These are phyloP conservation scores for Noctilio leporinus DNA, from an alignment of 2,113 vertebrate species.

Conservation along the genomic window DNA sequence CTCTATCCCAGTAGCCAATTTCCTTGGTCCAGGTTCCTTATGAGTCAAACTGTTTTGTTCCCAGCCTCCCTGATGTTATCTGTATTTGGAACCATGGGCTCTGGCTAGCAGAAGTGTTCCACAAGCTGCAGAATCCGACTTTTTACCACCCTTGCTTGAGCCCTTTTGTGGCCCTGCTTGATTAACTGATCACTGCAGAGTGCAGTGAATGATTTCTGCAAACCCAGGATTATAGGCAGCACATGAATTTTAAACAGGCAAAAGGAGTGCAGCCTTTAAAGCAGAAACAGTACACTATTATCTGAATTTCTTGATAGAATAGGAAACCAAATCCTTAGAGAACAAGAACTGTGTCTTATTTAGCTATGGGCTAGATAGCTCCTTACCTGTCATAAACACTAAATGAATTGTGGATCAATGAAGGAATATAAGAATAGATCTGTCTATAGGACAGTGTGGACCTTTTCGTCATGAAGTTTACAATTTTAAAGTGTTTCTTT, in stretches of 20 bases:
- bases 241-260: slow-evolving; percentile 60
- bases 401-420: neutral
- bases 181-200: slow-evolving; percentile 59
- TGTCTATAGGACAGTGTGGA: neutral
- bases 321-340: neutral
- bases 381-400: neutral
- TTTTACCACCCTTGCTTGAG: neutral
- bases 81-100: neutral
- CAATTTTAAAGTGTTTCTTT: neutral
- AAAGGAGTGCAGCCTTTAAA: slow-evolving; percentile 43
- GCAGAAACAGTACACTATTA: neutral
- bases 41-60: neutral
- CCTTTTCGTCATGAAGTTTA: neutral
- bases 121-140: neutral
- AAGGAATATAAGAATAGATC: neutral
- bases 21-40: neutral
- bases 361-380: neutral
- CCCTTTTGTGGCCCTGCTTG: slow-evolving; percentile 18
- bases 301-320: neutral
- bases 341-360: slow-evolving; percentile 28
- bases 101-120: neutral
- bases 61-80: neutral
- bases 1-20: neutral
- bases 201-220: slow-evolving; percentile 58
- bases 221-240: slow-evolving; percentile 38